Conservation (phyloP, 2,113 vertebrate genomes). For the Gnathonemus longibarbis region DNA sequence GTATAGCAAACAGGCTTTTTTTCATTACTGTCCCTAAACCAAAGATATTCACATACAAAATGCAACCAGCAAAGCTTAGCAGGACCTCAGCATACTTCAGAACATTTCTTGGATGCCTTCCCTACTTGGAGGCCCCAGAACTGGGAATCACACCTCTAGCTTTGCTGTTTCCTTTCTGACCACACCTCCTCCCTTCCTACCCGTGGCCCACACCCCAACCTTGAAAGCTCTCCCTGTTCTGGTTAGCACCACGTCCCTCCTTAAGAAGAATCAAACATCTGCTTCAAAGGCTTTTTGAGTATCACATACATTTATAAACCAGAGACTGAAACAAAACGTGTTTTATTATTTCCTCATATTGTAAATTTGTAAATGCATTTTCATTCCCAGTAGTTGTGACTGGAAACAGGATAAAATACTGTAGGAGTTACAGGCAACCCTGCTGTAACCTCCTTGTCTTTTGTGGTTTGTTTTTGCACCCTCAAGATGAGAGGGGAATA, state of each 20-base stretch:
- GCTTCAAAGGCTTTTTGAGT: not conserved
- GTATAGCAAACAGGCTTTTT: not conserved
- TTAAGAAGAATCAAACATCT: not conserved
- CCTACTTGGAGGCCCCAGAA: not conserved
- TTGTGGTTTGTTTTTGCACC: not conserved
- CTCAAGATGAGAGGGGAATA: not conserved
- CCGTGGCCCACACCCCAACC: not conserved
- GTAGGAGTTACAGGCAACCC: not conserved
- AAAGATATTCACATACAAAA: not conserved
- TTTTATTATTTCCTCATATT: conserved; percentile 9
- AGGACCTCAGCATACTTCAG: not conserved
- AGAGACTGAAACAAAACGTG: not conserved
- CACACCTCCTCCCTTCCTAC: not conserved
- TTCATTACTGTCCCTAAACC: not conserved
- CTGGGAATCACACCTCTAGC: not conserved
- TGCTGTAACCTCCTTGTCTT: not conserved
- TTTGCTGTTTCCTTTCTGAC: not conserved
- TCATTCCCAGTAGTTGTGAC: not conserved
- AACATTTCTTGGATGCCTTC: not conserved
- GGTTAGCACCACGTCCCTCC: not conserved
- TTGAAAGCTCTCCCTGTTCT: not conserved
- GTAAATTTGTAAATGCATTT: not conserved
- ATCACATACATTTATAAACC: not conserved
- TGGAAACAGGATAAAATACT: not conserved
- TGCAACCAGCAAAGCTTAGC: not conserved